Percentiles rank a stretch among this genome's conserved stretches.
Evolutionary conservation across 2,797 vertebrate species (phyloP).

Genomic region (Thamnophis elegans): DNA sequence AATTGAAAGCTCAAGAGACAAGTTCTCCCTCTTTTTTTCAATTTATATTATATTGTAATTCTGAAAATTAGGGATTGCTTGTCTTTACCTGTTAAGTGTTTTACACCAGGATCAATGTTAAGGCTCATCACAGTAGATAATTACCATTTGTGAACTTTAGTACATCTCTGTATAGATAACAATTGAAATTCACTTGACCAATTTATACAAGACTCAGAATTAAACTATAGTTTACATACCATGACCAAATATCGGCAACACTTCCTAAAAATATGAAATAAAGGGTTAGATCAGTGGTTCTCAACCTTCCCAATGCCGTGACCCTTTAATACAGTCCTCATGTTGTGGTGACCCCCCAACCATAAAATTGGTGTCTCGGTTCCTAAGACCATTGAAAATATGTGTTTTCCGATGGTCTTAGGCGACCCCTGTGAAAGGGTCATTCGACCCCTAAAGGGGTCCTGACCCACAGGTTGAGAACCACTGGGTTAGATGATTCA

Average conservation of each 20-base stretch:
- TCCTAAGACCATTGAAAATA: no score
- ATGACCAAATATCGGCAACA: not conserved
- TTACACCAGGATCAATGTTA: not conserved
- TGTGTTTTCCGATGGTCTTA: no score
- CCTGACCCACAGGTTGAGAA: no score
- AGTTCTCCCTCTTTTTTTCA: not conserved
- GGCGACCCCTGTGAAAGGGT: no score
- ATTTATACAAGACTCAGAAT: not conserved
- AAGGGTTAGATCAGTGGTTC: not conserved
- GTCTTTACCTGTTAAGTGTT: not conserved
- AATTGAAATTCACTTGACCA: not conserved
- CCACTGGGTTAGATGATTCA: no score
- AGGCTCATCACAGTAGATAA: not conserved
- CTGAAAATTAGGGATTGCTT: not conserved
- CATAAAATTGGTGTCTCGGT: no score
- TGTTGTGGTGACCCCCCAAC: no score
- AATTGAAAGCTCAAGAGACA: not conserved
- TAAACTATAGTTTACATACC: not conserved
- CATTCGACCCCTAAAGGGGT: no score
- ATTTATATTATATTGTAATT: not conserved
- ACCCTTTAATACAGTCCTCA: no score
- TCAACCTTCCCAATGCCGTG: no score
- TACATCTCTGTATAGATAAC: not conserved
- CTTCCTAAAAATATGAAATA: not conserved
- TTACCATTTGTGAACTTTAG: not conserved